A percentile compares a stretch with the other conserved stretches of the same genome.
These are phyloP conservation scores for Agriotes lineatus DNA, from an alignment of 2,888 invertebrate genomes.

Conservation along the genomic window DNA sequence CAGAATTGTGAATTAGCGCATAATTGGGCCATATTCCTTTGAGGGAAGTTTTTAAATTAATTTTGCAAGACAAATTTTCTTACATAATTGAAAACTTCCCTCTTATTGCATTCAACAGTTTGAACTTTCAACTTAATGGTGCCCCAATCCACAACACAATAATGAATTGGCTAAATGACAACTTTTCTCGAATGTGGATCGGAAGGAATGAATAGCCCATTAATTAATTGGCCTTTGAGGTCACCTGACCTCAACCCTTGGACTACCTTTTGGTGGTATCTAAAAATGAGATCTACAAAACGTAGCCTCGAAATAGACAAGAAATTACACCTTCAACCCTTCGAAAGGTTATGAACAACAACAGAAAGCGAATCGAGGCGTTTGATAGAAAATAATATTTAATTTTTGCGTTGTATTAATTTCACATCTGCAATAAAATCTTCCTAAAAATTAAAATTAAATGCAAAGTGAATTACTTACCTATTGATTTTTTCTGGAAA, in stretches of 20 bases:
- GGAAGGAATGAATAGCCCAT: not conserved
- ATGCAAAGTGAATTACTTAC: no score
- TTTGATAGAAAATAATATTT: no score
- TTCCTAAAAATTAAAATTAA: no score
- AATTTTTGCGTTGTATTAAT: no score
- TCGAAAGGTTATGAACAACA: no score
- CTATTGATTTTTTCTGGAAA: no score
- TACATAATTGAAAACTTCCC: not conserved
- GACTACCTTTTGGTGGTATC: not conserved
- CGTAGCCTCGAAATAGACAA: not conserved
- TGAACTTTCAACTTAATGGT: not conserved
- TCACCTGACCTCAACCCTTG: constrained; percentile 3
- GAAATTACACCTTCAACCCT: no score
- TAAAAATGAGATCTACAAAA: not conserved
- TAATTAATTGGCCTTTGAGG: constrained; percentile 1
- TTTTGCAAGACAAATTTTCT: not conserved
- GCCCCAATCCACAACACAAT: not conserved
- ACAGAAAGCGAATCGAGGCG: no score
- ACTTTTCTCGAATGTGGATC: not conserved
- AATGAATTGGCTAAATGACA: not conserved
- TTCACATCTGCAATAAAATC: no score
- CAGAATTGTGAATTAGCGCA: not conserved
- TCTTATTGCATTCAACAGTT: not conserved
- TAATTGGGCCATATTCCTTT: not conserved
- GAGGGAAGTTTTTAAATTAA: not conserved